Percentiles rank a stretch among this genome's conserved stretches.
phyloP scores from a whole-genome alignment of 2,888 invertebrate genomes.

The Asteroscopus sphinx region DNA sequence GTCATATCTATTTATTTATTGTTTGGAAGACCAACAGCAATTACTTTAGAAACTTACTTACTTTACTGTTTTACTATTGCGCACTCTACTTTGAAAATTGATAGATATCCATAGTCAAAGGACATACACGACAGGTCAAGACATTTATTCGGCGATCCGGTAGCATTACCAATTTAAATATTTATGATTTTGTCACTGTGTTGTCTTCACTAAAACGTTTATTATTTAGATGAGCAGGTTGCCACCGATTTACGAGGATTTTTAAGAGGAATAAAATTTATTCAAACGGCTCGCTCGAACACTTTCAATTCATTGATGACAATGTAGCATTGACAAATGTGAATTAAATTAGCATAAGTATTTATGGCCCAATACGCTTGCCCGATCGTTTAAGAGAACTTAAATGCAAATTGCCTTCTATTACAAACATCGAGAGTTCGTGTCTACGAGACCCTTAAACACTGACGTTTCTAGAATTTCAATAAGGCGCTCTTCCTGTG shows the following conservation, averaged over 20 bases:
- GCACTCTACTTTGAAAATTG: too few species aligned
- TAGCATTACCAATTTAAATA: conserved; percentile 36
- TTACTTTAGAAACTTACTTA: too few species aligned
- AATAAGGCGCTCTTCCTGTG: conserved; percentile 59
- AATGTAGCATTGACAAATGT: conserved; percentile 41
- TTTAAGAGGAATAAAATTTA: conserved; percentile 30
- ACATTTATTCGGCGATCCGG: conserved; percentile 20
- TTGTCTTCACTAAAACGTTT: conserved; percentile 20
- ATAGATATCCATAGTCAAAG: too few species aligned
- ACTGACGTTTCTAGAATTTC: conserved; percentile 55
- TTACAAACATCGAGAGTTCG: conserved; percentile 61
- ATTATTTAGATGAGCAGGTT: conserved; percentile 28
- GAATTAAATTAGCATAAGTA: conserved; percentile 51
- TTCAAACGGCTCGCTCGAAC: conserved; percentile 16
- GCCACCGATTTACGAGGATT: conserved; percentile 35
- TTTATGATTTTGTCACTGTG: conserved; percentile 36
- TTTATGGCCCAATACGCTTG: conserved; percentile 43
- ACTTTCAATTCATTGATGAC: conserved; percentile 39
- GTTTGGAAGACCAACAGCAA: too few species aligned
- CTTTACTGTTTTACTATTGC: too few species aligned
- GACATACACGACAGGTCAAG: conserved; percentile 29
- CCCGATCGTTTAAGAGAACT: conserved; percentile 57
- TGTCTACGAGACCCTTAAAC: conserved; percentile 61
- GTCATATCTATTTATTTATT: too few species aligned
- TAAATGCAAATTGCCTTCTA: conserved; percentile 63